Conservation (phyloP, 2,113 vertebrate genomes). For the Catharus fuscescens region DNA sequence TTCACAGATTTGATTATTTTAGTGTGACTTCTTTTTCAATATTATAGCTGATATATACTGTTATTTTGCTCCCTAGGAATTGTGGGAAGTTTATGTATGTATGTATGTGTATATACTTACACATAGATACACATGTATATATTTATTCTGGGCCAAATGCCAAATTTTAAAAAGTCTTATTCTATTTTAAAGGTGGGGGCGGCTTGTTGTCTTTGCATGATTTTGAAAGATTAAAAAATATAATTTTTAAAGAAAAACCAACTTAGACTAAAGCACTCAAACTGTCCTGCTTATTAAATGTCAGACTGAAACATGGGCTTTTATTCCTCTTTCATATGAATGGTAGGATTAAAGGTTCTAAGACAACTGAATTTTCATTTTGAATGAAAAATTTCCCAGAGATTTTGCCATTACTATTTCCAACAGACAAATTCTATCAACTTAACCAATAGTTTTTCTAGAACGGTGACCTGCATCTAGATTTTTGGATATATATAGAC, state of each 20-base stretch:
- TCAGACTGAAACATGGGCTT: neutral
- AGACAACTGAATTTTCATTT: neutral
- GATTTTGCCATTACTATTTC: neutral
- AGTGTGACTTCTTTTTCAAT: neutral
- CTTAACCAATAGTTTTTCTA: neutral
- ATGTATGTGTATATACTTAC: rapidly evolving
- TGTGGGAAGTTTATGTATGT: neutral
- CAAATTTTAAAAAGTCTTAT: neutral
- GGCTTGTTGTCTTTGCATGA: neutral
- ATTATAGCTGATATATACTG: neutral
- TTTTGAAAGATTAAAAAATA: neutral
- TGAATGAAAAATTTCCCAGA: neutral
- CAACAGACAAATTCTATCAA: neutral
- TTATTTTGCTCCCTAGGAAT: neutral
- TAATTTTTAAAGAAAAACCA: neutral
- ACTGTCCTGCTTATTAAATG: neutral
- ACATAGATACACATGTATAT: rapidly evolving
- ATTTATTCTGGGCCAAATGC: neutral
- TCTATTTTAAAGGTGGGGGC: neutral
- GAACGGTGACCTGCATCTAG: neutral
- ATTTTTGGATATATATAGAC: neutral
- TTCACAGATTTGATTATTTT: neutral
- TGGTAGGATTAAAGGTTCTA: neutral
- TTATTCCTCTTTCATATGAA: neutral
- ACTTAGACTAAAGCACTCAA: neutral